A percentile compares a stretch with the other conserved stretches of the same genome.
phyloP scores from a whole-genome alignment of 2,888 invertebrate genomes.

The Cosmopolites sordidus region DNA sequence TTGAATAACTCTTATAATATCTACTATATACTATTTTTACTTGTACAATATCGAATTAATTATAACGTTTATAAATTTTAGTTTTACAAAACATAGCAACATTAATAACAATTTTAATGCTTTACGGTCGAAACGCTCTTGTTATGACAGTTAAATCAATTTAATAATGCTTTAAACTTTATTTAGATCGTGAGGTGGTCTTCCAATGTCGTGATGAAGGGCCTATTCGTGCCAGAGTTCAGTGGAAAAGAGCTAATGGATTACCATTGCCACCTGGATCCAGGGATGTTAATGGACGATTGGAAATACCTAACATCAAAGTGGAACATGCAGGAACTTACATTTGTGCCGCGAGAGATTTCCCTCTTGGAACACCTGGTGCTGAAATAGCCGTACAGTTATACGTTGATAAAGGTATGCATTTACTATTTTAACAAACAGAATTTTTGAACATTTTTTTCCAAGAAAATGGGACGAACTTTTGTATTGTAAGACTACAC shows the following conservation, averaged over 20 bases:
- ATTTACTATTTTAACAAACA: too few relatives aligned
- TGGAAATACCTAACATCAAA: slow-evolving; percentile 80
- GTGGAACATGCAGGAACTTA: slow-evolving; percentile 75
- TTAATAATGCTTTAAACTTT: background rate
- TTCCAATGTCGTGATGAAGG: slow-evolving; percentile 92
- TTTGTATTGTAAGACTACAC: too few relatives aligned
- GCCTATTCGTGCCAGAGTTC: slow-evolving; percentile 67
- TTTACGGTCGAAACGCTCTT: background rate
- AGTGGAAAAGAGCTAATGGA: slow-evolving; percentile 70
- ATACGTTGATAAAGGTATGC: slow-evolving; percentile 73
- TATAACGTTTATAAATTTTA: too few relatives aligned
- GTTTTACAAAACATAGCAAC: too few relatives aligned
- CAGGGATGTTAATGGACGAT: slow-evolving; percentile 69
- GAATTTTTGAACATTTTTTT: too few relatives aligned
- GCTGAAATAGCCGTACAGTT: slow-evolving; percentile 66
- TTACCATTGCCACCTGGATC: slow-evolving; percentile 72
- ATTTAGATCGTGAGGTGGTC: slow-evolving; percentile 81
- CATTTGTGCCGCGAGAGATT: slow-evolving; percentile 74
- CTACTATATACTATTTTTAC: too few relatives aligned
- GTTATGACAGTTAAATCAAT: background rate
- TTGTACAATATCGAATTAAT: too few relatives aligned
- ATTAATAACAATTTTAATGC: background rate
- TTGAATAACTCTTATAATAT: too few relatives aligned
- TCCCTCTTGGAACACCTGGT: slow-evolving; percentile 59
- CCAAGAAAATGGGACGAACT: too few relatives aligned